Evolutionary conservation across 2,888 invertebrate species (phyloP).

Genomic region (Mesopsocus fuscifrons): DNA sequence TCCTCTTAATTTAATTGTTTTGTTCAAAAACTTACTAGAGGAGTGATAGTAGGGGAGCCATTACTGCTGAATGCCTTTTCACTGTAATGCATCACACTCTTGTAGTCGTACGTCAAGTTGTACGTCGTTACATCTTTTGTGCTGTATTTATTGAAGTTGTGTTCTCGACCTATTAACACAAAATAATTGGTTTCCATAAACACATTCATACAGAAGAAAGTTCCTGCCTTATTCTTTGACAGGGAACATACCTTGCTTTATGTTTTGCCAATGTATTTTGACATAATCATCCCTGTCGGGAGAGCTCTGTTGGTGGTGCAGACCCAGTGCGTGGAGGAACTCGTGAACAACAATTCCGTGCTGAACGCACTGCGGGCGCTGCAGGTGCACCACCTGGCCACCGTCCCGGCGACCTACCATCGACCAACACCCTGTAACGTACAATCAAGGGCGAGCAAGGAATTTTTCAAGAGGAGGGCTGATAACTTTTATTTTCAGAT

Average conservation of each 20-base stretch:
- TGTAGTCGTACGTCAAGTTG: constrained; percentile 30
- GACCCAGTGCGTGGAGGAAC: constrained; percentile 31
- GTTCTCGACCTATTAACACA: constrained; percentile 24
- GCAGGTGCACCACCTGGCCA: constrained; percentile 36
- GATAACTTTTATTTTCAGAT: too few relatives aligned
- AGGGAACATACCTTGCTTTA: constrained; percentile 24
- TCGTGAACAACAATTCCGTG: constrained; percentile 36
- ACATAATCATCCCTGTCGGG: constrained; percentile 31
- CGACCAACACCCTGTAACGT: constrained; percentile 40
- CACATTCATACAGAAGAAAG: too few relatives aligned
- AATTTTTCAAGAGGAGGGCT: too few relatives aligned
- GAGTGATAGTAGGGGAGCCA: constrained; percentile 28
- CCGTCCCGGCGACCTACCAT: constrained; percentile 40
- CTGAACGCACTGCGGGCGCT: constrained; percentile 24
- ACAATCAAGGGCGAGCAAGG: constrained; percentile 20
- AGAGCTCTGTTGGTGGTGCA: constrained; percentile 33
- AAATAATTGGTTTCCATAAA: too few relatives aligned
- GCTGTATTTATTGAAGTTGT: constrained; percentile 29
- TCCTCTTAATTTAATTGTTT: too few relatives aligned
- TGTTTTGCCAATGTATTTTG: constrained; percentile 28
- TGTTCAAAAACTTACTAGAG: constrained; percentile 23
- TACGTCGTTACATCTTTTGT: constrained; percentile 21
- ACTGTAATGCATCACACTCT: constrained; percentile 32
- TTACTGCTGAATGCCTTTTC: constrained; percentile 29
- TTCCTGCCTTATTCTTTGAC: too few relatives aligned